These are phyloP conservation scores for Caerostris extrusa DNA, from an alignment of 1,140 invertebrate species.

Conservation along the genomic window DNA sequence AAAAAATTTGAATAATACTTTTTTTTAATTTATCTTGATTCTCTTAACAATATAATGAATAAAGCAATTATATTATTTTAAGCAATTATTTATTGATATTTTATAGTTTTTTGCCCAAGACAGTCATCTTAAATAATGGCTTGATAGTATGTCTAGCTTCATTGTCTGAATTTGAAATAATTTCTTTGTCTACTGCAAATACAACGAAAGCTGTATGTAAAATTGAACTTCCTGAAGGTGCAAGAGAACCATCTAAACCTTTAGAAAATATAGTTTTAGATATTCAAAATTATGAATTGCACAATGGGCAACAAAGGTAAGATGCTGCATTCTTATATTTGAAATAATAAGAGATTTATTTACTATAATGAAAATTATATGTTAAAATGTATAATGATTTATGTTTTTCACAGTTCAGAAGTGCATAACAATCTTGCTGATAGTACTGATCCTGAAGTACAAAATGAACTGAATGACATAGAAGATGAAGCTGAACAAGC, in stretches of 20 bases:
- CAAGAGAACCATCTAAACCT: conserved; percentile 38
- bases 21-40: background rate
- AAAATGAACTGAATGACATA: conserved; percentile 57
- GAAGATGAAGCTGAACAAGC: conserved; percentile 22
- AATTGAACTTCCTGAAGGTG: conserved; percentile 66
- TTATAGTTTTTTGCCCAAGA: conserved; percentile 57
- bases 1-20: background rate
- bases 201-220: conserved; percentile 44
- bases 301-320: conserved; percentile 40
- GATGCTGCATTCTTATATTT: background rate
- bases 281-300: conserved; percentile 42
- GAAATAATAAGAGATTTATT: background rate
- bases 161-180: conserved; percentile 72
- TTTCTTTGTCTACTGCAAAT: conserved; percentile 62
- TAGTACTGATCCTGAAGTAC: conserved; percentile 49
- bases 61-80: too few relatives aligned
- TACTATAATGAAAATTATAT: background rate
- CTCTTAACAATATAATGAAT: too few relatives aligned
- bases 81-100: too few relatives aligned
- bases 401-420: background rate
- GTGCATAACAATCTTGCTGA: background rate
- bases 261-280: conserved; percentile 69
- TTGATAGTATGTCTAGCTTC: conserved; percentile 55
- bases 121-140: conserved; percentile 47
- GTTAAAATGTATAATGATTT: background rate